Percentiles rank a stretch among this genome's conserved stretches.
These are phyloP conservation scores for Bagarius yarrelli DNA, from an alignment of 2,113 vertebrate genomes.

Conservation along the genomic window DNA sequence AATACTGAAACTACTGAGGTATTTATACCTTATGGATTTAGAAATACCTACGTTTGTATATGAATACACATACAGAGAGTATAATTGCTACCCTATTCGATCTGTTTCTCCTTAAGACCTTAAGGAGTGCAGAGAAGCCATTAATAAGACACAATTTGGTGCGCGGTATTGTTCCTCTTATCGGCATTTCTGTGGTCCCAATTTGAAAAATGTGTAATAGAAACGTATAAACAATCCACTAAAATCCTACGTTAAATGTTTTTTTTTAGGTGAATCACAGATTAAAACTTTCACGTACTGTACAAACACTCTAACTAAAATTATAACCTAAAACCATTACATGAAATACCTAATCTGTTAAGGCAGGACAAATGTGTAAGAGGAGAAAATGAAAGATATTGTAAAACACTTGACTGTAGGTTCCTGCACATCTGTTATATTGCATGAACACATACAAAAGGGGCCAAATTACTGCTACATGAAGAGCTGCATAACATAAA, in stretches of 20 bases:
- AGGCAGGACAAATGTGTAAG: slow-evolving; percentile 14
- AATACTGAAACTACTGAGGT: slow-evolving; percentile 37
- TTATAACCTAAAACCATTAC: slow-evolving; percentile 9
- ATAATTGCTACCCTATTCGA: slow-evolving; percentile 5
- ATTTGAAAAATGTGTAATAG: slow-evolving; percentile 29
- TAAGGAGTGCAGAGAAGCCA: slow-evolving; percentile 26
- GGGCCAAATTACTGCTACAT: slow-evolving; percentile 37
- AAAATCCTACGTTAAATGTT: neutral
- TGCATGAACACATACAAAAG: slow-evolving; percentile 13
- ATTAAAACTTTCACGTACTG: slow-evolving; percentile 2
- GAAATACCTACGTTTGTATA: slow-evolving; percentile 33
- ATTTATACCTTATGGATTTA: slow-evolving; percentile 27
- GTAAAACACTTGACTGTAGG: slow-evolving; percentile 3
- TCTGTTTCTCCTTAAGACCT: slow-evolving; percentile 21
- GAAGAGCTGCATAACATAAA: slow-evolving; percentile 8
- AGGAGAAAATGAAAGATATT: neutral
- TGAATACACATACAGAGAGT: slow-evolving; percentile 21
- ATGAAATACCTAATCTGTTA: slow-evolving; percentile 20
- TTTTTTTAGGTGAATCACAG: slow-evolving; percentile 8
- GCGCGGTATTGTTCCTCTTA: slow-evolving; percentile 23
- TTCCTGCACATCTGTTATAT: slow-evolving; percentile 12
- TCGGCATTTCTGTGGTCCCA: slow-evolving; percentile 28
- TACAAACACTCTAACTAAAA: slow-evolving; percentile 16
- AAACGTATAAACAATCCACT: slow-evolving; percentile 24
- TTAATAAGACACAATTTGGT: slow-evolving; percentile 48